Evolutionary conservation across 2,888 invertebrate species (phyloP), one percentile per base, ranked within the genome.

Genomic region (Salticus scenicus): DNA sequence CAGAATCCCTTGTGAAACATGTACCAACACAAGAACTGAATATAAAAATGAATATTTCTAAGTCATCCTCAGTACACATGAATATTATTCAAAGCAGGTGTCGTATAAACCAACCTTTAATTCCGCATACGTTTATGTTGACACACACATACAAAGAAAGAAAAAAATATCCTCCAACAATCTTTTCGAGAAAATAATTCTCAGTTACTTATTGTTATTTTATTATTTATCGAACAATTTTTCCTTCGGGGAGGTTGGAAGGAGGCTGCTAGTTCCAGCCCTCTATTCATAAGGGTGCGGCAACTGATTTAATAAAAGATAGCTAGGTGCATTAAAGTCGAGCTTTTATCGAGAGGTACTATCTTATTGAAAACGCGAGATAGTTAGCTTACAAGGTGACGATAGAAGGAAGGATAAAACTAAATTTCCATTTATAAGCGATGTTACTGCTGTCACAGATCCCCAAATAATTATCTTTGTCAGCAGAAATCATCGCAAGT

Each of bases 1-100:
- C n/a, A n/a, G n/a, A n/a, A n/a, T n/a, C n/a, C n/a, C n/a, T n/a
- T n/a, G n/a, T n/a, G n/a, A n/a, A n/a, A n/a, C n/a, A n/a, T n/a
- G n/a, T n/a, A n/a, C n/a, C n/a, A n/a, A n/a, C n/a, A n/a, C n/a
- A n/a, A n/a, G n/a, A n/a, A n/a, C n/a, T n/a, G n/a, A n/a, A n/a
- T n/a, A n/a, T n/a, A n/a, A n/a, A n/a, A n/a, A n/a, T n/a, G n/a
- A n/a, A n/a, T n/a, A n/a, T n/a, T n/a, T n/a, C n/a, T n/a, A n/a
- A n/a, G n/a, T n/a, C n/a, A n/a, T n/a, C n/a, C n/a, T n/a, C n/a
- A n/a, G n/a, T 17, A 27, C 17, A 42, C 42, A 70, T 70, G 70
- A 70, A 70, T 70, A 33, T 24, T 4, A 42, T 70, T 28, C 41
- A 27, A 70, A 41, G 28, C 28, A 70, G 70, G 70, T 70, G 70